These are phyloP conservation scores for Drosophila arizonae DNA, from an alignment of 1,140 invertebrate species.

Conservation along the genomic window DNA sequence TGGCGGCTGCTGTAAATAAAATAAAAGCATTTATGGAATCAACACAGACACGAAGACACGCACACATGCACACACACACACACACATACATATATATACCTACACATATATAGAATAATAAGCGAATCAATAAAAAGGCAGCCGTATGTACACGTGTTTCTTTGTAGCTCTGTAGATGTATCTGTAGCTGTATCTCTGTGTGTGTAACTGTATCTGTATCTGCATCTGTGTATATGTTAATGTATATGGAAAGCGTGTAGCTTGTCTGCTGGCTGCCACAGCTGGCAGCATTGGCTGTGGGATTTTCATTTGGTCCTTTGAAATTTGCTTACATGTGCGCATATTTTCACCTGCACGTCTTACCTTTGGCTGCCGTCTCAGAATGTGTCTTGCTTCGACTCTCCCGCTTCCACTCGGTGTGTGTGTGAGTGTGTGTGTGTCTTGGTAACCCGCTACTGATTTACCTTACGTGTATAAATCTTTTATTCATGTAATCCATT, in stretches of 20 bases:
- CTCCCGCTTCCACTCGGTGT: neutral
- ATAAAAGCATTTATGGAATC: slow-evolving; percentile 60
- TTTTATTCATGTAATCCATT: slow-evolving; percentile 82
- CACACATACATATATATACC: slow-evolving; percentile 20
- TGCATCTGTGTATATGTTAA: slow-evolving; percentile 22
- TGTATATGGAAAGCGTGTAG: slow-evolving; percentile 24
- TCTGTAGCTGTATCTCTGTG: slow-evolving; percentile 12
- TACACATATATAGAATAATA: slow-evolving; percentile 52
- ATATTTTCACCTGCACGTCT: slow-evolving; percentile 75
- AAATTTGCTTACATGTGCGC: slow-evolving; percentile 76
- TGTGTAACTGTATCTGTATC: neutral
- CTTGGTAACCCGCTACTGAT: slow-evolving; percentile 79
- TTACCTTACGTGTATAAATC: slow-evolving; percentile 80
- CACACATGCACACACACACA: slow-evolving; percentile 10
- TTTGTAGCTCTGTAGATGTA: slow-evolving; percentile 14
- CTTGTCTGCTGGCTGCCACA: slow-evolving; percentile 12
- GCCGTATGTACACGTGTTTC: slow-evolving; percentile 4
- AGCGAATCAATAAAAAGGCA: slow-evolving; percentile 74
- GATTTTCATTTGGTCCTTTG: slow-evolving; percentile 59
- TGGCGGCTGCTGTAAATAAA: slow-evolving; percentile 42
- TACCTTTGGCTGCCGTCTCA: slow-evolving; percentile 22
- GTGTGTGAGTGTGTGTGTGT: slow-evolving; percentile 22
- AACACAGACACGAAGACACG: slow-evolving; percentile 44
- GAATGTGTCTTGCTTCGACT: slow-evolving; percentile 29
- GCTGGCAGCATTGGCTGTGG: slow-evolving; percentile 31